Percentiles rank a stretch among this genome's conserved stretches.
Evolutionary conservation across 2,888 invertebrate genomes (phyloP).

Genomic region (Synergus japonicus): DNA sequence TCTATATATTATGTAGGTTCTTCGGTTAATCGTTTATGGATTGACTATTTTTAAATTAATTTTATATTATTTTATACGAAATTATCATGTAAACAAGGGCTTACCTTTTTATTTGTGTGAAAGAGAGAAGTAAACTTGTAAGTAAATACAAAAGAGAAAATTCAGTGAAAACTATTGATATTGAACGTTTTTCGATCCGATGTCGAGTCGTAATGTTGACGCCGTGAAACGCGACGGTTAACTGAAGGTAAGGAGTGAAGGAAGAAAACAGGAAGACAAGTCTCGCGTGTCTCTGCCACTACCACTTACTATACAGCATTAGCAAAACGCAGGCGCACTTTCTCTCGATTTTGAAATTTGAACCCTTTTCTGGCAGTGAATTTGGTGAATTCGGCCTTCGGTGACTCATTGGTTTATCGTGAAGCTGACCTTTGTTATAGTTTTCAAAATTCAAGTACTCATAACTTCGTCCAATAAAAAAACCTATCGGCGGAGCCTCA

Average conservation of each 20-base stretch:
- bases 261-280: constrained; percentile 31
- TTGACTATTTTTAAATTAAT: neutral
- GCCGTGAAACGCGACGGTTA: constrained; percentile 1
- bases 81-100: neutral
- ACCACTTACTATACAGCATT: neutral
- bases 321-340: constrained; percentile 32
- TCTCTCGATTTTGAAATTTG: neutral
- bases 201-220: neutral
- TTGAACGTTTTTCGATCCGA: constrained; percentile 12
- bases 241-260: constrained; percentile 34
- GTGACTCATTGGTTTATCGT: neutral
- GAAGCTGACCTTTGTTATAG: neutral
- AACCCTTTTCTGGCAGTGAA: neutral
- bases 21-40: neutral
- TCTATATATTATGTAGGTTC: too few species aligned
- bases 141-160: neutral
- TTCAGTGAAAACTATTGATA: neutral
- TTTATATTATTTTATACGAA: too few species aligned
- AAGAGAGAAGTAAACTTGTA: neutral
- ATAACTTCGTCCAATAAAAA: too few species aligned
- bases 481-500: too few species aligned
- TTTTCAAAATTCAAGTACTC: too few species aligned
- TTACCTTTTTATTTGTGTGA: neutral
- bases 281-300: neutral
- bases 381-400: neutral